Percentiles rank a stretch among this genome's conserved stretches.
Conservation (phyloP, 30 jellyfish, hydroid and myxozoan species). For the Pelagia noctiluca region DNA sequence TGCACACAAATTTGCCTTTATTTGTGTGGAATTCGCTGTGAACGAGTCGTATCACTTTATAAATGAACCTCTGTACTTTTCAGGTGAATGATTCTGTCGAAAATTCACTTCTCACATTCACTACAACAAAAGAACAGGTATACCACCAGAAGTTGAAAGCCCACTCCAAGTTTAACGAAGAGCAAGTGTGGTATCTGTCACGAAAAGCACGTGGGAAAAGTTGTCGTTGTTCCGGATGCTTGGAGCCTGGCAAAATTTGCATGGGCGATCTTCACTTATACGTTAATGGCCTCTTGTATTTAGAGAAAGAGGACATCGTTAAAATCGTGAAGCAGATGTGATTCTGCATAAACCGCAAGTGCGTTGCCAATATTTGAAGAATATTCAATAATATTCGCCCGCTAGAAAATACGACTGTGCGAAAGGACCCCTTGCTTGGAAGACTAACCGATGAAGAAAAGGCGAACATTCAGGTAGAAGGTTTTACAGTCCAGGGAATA, state of each 20-base stretch:
- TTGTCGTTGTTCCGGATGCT: conserved; percentile 49
- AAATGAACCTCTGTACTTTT: not conserved
- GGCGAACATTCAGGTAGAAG: conserved; percentile 8
- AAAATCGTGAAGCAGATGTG: conserved; percentile 2
- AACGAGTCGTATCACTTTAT: not conserved
- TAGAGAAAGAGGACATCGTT: conserved; percentile 23
- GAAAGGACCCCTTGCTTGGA: conserved; percentile 5
- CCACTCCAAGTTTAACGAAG: conserved; percentile 43
- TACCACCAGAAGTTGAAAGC: conserved; percentile 10
- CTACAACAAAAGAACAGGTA: conserved; percentile 18
- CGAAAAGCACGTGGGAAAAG: conserved; percentile 36
- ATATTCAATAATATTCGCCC: not conserved
- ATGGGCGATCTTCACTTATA: conserved; percentile 35
- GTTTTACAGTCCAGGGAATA: conserved; percentile 5
- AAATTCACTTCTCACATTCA: conserved; percentile 14
- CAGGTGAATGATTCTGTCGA: conserved; percentile 11
- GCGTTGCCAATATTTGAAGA: not conserved
- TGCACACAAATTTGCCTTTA: not conserved
- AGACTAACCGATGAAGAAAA: not conserved
- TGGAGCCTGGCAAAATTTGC: conserved; percentile 34
- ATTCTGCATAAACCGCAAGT: conserved; percentile 1
- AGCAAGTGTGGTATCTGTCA: conserved; percentile 33
- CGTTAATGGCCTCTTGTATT: conserved; percentile 42
- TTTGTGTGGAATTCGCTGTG: not conserved
- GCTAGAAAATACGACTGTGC: conserved; percentile 6